Evolutionary conservation across 2,888 invertebrate genomes (phyloP).

Genomic region (Subacronicta megacephala): DNA sequence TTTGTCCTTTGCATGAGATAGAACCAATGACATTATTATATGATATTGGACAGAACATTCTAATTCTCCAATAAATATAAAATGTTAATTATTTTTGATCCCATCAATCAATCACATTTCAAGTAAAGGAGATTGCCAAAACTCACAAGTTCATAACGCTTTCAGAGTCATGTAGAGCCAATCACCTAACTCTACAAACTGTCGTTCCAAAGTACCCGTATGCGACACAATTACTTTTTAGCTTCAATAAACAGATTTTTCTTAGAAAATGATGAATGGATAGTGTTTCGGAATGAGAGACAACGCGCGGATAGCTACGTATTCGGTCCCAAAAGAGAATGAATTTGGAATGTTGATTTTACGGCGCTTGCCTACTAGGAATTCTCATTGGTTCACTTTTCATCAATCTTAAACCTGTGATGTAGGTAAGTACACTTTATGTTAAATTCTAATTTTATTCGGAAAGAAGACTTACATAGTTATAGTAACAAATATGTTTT

Average conservation of each 20-base stretch:
- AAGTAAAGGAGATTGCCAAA: too few species aligned
- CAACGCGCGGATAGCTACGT: conserved; percentile 60
- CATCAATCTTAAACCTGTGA: conserved; percentile 42
- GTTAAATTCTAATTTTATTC: too few species aligned
- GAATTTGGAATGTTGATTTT: conserved; percentile 67
- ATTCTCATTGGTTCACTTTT: conserved; percentile 43
- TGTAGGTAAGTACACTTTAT: not conserved
- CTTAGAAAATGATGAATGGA: conserved; percentile 66
- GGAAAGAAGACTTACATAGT: too few species aligned
- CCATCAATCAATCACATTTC: too few species aligned
- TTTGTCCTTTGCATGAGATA: conserved; percentile 47
- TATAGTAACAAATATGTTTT: too few species aligned
- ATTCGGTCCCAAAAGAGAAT: conserved; percentile 54
- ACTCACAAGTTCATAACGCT: too few species aligned
- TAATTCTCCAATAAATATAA: not conserved
- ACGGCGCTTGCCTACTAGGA: conserved; percentile 50
- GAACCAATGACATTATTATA: too few species aligned
- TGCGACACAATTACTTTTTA: conserved; percentile 54
- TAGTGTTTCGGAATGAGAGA: conserved; percentile 66
- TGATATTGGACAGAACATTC: too few species aligned
- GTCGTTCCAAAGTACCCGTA: too few species aligned
- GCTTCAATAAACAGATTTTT: conserved; percentile 63
- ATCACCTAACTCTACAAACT: too few species aligned
- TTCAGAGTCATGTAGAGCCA: too few species aligned
- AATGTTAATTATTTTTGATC: not conserved